Evolutionary conservation across 64 coral and sea anemone species (phyloP).

Genomic region (Astreopora myriophthalma): DNA sequence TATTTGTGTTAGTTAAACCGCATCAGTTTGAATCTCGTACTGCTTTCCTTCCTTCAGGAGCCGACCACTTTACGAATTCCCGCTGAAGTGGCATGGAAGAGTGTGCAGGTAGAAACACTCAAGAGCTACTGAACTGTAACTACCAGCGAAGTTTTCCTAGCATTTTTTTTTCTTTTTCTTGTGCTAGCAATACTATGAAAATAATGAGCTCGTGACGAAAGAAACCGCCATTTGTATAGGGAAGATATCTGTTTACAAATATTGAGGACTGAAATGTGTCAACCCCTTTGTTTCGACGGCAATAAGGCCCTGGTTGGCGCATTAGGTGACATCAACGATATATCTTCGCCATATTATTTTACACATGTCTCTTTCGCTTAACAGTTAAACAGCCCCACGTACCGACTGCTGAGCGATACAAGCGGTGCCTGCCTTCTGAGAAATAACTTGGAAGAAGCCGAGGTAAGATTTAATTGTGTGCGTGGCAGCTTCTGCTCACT

Average conservation of each 20-base stretch:
- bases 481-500: background rate
- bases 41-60: background rate
- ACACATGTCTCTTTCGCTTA: background rate
- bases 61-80: constrained; percentile 61
- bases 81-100: constrained; percentile 83
- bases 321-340: no score
- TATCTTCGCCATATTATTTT: background rate
- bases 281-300: no score
- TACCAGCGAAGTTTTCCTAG: no score
- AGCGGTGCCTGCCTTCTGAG: background rate
- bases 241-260: no score
- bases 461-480: background rate
- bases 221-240: background rate
- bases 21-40: no score
- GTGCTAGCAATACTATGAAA: no score
- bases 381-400: constrained; percentile 7
- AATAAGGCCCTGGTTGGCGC: no score
- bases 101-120: constrained; percentile 74
- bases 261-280: no score
- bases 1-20: no score
- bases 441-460: background rate
- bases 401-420: background rate
- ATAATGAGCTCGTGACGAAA: no score
- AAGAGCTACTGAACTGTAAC: no score
- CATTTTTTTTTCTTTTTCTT: no score